These are phyloP conservation scores for Neomonachus schauinslandi DNA, from an alignment of 2,113 vertebrate genomes.

Conservation along the genomic window DNA sequence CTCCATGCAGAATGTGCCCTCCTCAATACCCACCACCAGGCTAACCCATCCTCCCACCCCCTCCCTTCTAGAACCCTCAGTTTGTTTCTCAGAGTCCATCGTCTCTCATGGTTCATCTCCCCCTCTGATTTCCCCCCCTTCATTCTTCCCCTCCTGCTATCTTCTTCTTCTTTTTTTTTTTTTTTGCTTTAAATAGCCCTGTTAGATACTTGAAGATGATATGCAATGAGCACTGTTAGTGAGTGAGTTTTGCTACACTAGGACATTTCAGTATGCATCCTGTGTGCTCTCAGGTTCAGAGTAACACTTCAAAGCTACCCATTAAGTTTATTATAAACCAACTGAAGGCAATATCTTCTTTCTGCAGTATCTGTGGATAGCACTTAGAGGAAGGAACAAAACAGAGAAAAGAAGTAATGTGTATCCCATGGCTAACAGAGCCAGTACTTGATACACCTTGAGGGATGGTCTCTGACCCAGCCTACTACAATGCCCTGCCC, in stretches of 20 bases:
- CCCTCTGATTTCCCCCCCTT: too few species aligned
- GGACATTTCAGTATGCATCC: neutral
- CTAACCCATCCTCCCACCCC: too few species aligned
- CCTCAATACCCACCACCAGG: too few species aligned
- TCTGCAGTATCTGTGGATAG: neutral
- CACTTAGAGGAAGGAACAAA: neutral
- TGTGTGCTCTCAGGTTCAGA: neutral
- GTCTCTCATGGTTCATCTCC: too few species aligned
- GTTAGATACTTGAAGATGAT: neutral
- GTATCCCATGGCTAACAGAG: neutral
- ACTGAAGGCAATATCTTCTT: neutral
- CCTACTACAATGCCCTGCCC: too few species aligned
- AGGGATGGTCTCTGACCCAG: neutral
- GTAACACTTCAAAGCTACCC: neutral
- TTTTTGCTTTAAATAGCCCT: neutral
- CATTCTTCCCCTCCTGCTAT: too few species aligned
- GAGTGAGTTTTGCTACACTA: neutral
- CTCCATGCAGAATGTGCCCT: too few species aligned
- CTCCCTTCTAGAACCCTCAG: too few species aligned
- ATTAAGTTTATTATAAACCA: conserved; percentile 9
- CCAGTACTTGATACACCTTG: neutral
- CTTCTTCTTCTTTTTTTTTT: too few species aligned
- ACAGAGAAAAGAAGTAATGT: neutral
- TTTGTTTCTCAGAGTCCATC: too few species aligned
- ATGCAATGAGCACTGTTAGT: neutral